Conservation (phyloP, 2,888 invertebrate species). For the Agrotis ipsilon region DNA sequence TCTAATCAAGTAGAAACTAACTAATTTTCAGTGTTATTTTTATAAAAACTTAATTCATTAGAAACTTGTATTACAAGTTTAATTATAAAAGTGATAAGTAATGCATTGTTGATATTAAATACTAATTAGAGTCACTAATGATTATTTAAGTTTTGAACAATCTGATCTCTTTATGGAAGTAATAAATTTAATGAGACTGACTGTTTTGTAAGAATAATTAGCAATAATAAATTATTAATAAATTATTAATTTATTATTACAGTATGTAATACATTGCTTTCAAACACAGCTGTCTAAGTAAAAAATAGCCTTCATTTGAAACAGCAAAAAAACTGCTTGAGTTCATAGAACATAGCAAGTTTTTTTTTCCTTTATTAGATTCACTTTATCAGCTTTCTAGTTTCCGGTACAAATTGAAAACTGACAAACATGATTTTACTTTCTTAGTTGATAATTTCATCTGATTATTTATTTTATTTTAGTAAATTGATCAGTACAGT, state of each 20-base stretch:
- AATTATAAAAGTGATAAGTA: constrained; percentile 12
- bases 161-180: constrained; percentile 8
- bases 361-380: not conserved
- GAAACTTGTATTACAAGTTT: constrained; percentile 1
- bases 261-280: not conserved
- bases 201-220: constrained; percentile 1
- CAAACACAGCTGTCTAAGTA: not conserved
- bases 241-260: constrained; percentile 5
- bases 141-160: constrained; percentile 7
- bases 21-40: constrained; percentile 8
- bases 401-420: not conserved
- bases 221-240: constrained; percentile 9
- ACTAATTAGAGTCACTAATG: constrained; percentile 2
- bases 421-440: not conserved
- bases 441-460: constrained; percentile 16
- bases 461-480: constrained; percentile 16
- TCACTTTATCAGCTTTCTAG: constrained; percentile 22
- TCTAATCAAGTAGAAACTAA: constrained; percentile 33
- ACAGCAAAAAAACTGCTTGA: constrained; percentile 5
- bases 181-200: constrained; percentile 2
- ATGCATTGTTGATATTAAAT: not conserved
- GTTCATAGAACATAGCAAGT: not conserved
- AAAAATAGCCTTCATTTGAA: not conserved
- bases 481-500: constrained; percentile 24
- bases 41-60: constrained; percentile 1